Evolutionary conservation across 2,888 invertebrate species (phyloP).

Genomic region (Cephus pulcher): DNA sequence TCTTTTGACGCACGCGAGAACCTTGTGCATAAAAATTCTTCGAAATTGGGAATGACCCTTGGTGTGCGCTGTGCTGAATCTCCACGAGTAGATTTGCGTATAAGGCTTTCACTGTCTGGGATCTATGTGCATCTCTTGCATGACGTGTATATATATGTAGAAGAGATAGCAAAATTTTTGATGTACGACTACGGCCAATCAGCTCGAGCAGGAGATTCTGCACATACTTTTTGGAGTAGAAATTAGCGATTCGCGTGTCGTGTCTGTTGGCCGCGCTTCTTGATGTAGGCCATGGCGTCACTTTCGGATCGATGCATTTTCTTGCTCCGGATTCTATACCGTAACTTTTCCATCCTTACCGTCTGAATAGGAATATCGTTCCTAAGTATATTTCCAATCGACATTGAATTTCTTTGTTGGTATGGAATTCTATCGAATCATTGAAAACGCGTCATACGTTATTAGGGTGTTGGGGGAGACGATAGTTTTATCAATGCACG

Average conservation of each 20-base stretch:
- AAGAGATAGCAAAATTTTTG: neutral
- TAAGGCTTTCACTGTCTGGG: neutral
- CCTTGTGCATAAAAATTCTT: neutral
- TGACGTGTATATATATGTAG: neutral
- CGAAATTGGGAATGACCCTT: neutral
- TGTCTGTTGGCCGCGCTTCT: neutral
- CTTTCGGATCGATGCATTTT: neutral
- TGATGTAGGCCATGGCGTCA: neutral
- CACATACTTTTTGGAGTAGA: neutral
- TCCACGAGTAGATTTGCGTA: constrained; percentile 7
- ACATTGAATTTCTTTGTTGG: neutral
- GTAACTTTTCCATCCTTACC: neutral
- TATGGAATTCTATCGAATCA: neutral
- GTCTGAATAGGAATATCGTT: neutral
- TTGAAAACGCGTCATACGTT: neutral
- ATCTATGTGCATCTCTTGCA: neutral
- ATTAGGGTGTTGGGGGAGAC: neutral
- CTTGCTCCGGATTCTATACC: neutral
- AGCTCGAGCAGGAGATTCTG: neutral
- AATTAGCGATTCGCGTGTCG: neutral
- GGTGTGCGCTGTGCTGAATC: neutral
- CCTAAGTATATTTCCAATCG: neutral
- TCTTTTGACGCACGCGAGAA: neutral
- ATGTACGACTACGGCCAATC: neutral
- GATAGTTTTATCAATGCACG: neutral